A percentile compares a stretch with the other conserved stretches of the same genome.
phyloP scores from a whole-genome alignment of 2,888 invertebrate species.

The Hanleya hanleyi region DNA sequence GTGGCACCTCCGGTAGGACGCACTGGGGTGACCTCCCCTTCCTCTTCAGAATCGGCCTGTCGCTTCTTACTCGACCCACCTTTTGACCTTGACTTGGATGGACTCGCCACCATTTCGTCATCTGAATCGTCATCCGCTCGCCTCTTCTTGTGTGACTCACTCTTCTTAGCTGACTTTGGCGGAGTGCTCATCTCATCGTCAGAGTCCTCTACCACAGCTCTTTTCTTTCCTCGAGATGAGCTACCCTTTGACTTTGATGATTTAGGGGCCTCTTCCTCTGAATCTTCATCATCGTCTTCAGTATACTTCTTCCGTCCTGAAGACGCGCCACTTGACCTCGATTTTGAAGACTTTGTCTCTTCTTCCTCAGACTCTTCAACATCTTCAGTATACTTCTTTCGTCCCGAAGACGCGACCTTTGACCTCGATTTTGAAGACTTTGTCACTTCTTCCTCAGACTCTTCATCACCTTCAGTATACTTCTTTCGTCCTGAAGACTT shows the following conservation, averaged over 20 bases:
- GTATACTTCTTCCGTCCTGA: not conserved
- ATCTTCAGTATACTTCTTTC: not conserved
- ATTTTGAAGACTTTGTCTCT: no score
- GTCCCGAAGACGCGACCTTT: no score
- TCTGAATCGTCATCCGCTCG: not conserved
- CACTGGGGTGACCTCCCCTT: not conserved
- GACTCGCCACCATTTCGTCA: not conserved
- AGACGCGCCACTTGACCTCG: no score
- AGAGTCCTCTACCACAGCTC: not conserved
- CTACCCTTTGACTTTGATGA: not conserved
- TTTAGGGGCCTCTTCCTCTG: not conserved
- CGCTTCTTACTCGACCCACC: not conserved
- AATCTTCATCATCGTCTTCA: not conserved
- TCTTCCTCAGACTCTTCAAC: not conserved
- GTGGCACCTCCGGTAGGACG: no score
- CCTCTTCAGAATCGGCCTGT: not conserved
- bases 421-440: not conserved
- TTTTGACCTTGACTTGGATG: not conserved
- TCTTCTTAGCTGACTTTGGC: no score
- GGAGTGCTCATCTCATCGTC: not conserved
- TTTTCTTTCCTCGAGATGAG: not conserved
- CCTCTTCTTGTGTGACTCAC: not conserved
- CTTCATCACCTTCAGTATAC: not conserved
- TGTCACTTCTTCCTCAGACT: not conserved
- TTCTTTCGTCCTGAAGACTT: no score